Evolutionary conservation across 2,888 invertebrate species (phyloP), one percentile per base, ranked within the genome.

Genomic region (Seira sanloemensis): DNA sequence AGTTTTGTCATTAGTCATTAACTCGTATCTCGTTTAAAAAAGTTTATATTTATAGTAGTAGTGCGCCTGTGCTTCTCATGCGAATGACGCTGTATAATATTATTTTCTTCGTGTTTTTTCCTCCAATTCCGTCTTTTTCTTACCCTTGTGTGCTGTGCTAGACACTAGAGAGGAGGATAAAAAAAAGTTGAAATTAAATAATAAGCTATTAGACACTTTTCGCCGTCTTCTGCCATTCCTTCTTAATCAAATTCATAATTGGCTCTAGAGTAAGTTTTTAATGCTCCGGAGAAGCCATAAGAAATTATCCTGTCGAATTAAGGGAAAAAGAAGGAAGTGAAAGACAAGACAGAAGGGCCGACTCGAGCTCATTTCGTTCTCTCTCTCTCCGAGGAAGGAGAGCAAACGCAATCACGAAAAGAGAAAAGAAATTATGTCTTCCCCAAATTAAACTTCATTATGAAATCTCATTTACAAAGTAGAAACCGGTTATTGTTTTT

Each of bases 371-470:
- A 76, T 37, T 76, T 76, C n/a, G 7, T 19, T 69, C 19, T 26
- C 24, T 62, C 46, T 50, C 74, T 73, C 26, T n/a, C 54, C 23
- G 58, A 58, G 58, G 18, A n/a, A 37, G 50, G 16, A 50, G n/a
- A n/a, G 21, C 16, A 4, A 62, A 16, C 9, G 62, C 62, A 62
- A 62, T 62, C 62, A 62, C 62, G 62, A 62, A 62, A n/a, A 62
- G 62, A 62, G 62, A 62, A 62, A 62, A 62, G 62, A 62, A 62
- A 62, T 62, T 62, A 62, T 62, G 62, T 62, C 62, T 62, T 62
- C 69, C 65, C 72, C 76, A 82, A 77, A 82, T 76, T 76, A 76
- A 62, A 72, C 76, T 82, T 76, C 82, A 82, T 82, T 66, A 82
- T 67, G 76, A 77, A 62, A 66, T 54, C 72, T 50, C 65, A 72